A percentile compares a stretch with the other conserved stretches of the same genome.
Evolutionary conservation across 2,113 vertebrate genomes (phyloP).

Genomic region (Camelus bactrianus): DNA sequence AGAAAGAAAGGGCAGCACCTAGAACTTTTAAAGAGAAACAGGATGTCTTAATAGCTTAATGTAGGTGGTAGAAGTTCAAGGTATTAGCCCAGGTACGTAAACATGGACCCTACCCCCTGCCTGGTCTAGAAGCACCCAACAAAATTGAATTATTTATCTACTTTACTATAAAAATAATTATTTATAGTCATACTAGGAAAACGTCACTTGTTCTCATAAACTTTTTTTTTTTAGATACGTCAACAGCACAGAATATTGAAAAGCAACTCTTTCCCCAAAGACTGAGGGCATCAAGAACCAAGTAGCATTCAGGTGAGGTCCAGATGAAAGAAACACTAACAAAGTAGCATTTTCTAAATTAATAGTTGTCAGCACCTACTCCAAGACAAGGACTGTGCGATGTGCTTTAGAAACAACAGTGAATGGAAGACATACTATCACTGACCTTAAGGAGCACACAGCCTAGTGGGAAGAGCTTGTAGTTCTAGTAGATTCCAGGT

Average conservation of each 20-base stretch:
- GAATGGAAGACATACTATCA: not conserved
- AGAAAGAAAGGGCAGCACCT: not conserved
- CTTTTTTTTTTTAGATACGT: not conserved
- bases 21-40: not conserved
- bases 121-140: not conserved
- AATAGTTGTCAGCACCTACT: not conserved
- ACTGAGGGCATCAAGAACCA: not conserved
- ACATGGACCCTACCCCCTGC: not conserved
- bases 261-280: not conserved
- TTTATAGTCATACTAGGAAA: not conserved
- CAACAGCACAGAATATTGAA: not conserved
- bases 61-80: not conserved
- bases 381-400: not conserved
- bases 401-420: not conserved
- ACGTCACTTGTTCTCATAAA: not conserved
- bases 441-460: not conserved
- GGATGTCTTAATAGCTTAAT: not conserved
- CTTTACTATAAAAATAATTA: not conserved
- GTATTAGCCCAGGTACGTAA: not conserved
- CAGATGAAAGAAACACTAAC: not conserved
- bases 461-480: not conserved
- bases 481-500: not conserved
- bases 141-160: not conserved
- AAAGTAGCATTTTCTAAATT: not conserved
- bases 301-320: not conserved